Conservation (phyloP, 2,797 vertebrate genomes). For the Gallinago stenura region DNA sequence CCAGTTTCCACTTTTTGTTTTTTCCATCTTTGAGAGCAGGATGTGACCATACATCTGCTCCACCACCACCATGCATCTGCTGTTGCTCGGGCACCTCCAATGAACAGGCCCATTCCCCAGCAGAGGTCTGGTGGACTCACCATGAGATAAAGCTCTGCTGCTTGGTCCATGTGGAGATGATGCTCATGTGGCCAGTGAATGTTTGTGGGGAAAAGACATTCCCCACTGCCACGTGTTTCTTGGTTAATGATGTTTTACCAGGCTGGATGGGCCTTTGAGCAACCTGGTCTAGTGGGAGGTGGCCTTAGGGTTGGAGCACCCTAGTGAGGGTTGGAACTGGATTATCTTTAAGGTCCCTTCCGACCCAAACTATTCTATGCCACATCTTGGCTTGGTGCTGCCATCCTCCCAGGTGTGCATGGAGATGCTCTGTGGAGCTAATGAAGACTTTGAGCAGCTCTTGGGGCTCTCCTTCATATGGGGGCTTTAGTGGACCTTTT, state of each 20-base stretch:
- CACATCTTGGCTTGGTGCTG: not conserved
- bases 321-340: too few relatives aligned
- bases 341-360: too few relatives aligned
- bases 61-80: not conserved
- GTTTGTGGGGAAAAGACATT: not conserved
- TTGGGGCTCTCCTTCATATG: rapidly evolving
- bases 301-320: too few relatives aligned
- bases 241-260: not conserved
- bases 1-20: not conserved
- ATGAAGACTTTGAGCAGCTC: not conserved
- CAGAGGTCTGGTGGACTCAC: not conserved
- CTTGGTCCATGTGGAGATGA: not conserved
- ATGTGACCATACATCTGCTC: rapidly evolving
- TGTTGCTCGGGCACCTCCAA: not conserved
- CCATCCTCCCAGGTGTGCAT: rapidly evolving
- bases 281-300: too few relatives aligned
- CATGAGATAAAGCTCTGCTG: not conserved
- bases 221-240: rapidly evolving
- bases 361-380: too few relatives aligned
- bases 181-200: rapidly evolving
- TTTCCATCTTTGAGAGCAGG: not conserved
- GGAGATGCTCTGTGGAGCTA: not conserved
- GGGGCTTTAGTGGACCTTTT: not conserved
- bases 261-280: too few relatives aligned
- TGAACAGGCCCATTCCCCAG: rapidly evolving